Conservation (phyloP, 2,797 vertebrate genomes). For the Galagoides demidoff region DNA sequence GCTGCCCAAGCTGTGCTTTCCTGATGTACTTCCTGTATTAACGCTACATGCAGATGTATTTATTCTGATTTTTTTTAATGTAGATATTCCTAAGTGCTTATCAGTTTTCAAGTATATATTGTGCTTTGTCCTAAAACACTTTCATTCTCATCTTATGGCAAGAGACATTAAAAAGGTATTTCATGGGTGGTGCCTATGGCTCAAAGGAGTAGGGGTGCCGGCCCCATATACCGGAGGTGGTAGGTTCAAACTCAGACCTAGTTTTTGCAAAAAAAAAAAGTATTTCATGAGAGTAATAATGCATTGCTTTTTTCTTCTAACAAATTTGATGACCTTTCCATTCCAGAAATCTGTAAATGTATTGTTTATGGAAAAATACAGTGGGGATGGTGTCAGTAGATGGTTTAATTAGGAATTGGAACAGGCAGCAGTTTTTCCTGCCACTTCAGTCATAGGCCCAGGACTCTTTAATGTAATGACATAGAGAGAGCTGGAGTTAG, state of each 20-base stretch:
- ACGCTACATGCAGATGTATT: neutral
- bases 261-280: neutral
- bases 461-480: neutral
- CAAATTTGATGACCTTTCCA: neutral
- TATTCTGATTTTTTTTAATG: slow-evolving; percentile 18
- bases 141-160: slow-evolving; percentile 16
- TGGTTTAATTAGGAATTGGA: slow-evolving; percentile 11
- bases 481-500: neutral
- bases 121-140: slow-evolving; percentile 19
- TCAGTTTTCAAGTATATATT: slow-evolving; percentile 12
- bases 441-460: neutral
- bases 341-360: slow-evolving; percentile 45
- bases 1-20: neutral
- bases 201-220: too few relatives aligned
- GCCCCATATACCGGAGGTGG: too few relatives aligned
- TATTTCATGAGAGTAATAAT: slow-evolving; percentile 10
- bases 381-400: neutral
- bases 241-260: too few relatives aligned
- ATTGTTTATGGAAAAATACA: neutral
- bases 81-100: neutral
- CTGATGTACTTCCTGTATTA: neutral
- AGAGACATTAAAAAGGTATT: slow-evolving; percentile 15
- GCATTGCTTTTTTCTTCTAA: slow-evolving; percentile 5
- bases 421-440: neutral
- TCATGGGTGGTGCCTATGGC: neutral